Evolutionary conservation across 92 coral and sea anemone species (phyloP).

Genomic region (Epizoanthus rinbou): DNA sequence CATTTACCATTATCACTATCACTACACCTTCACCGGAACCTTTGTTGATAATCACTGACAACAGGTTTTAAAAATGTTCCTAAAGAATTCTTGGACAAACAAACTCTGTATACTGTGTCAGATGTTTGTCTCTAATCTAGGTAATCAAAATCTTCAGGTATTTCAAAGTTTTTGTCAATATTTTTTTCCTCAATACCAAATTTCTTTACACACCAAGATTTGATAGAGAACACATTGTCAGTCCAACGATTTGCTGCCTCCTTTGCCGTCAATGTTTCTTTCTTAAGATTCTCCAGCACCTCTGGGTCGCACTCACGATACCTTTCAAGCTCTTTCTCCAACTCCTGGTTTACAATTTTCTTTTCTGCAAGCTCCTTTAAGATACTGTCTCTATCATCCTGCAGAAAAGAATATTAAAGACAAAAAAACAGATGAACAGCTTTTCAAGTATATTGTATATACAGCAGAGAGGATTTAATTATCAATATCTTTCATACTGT

Average conservation of each 20-base stretch:
- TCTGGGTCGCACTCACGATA: conserved; percentile 94
- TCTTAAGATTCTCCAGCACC: conserved; percentile 76
- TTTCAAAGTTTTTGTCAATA: conserved; percentile 94
- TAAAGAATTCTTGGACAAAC: too few species aligned
- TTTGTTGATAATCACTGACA: too few species aligned
- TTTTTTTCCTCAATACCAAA: conserved; percentile 89
- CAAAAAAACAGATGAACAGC: not conserved
- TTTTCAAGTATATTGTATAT: not conserved
- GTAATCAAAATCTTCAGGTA: conserved; percentile 98
- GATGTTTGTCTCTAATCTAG: conserved; percentile 54
- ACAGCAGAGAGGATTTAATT: too few species aligned
- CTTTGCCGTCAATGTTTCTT: conserved; percentile 81
- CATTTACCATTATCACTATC: too few species aligned
- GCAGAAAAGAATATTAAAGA: not conserved
- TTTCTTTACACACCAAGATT: conserved; percentile 90
- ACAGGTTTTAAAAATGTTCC: too few species aligned
- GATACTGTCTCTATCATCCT: conserved; percentile 73
- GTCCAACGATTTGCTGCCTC: conserved; percentile 97
- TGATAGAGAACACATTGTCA: conserved; percentile 91
- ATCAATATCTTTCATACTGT: too few species aligned
- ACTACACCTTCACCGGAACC: not conserved
- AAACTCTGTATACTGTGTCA: too few species aligned
- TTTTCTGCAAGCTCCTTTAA: conserved; percentile 80
- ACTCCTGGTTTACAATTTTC: conserved; percentile 64
- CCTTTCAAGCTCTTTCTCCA: conserved; percentile 70